Evolutionary conservation across 2,888 invertebrate species (phyloP).

Genomic region (Rhamphomyia laevipes): DNA sequence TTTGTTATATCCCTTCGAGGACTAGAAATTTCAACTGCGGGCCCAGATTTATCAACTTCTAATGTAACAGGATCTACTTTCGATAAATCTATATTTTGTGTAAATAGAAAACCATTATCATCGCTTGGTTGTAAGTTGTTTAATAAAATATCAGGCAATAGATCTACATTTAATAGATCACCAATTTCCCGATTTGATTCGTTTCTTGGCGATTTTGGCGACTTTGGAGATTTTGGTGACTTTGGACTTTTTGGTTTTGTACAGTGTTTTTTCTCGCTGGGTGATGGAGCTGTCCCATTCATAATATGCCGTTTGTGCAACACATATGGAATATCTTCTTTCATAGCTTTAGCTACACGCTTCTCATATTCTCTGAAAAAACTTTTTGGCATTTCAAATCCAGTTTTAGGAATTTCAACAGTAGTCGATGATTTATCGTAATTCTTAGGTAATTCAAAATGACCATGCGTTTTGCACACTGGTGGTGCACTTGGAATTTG

Average conservation of each 20-base stretch:
- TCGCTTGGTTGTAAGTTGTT: conserved; percentile 39
- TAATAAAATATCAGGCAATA: conserved; percentile 44
- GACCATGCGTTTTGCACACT: conserved; percentile 58
- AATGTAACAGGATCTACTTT: conserved; percentile 61
- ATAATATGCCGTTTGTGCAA: conserved; percentile 74
- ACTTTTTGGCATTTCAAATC: conserved; percentile 60
- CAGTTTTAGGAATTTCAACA: conserved; percentile 49
- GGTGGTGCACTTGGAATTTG: conserved; percentile 64
- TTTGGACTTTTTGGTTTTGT: conserved; percentile 52
- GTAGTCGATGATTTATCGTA: conserved; percentile 34
- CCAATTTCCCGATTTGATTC: conserved; percentile 19
- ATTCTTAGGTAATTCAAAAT: conserved; percentile 50
- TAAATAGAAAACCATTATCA: conserved; percentile 53
- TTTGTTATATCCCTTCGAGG: conserved; percentile 61
- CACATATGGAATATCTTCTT: conserved; percentile 73
- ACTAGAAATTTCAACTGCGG: conserved; percentile 49
- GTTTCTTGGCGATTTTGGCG: conserved; percentile 48
- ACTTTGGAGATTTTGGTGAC: conserved; percentile 51
- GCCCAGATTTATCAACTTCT: conserved; percentile 52
- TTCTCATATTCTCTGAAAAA: conserved; percentile 57
- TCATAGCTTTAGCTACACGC: conserved; percentile 37
- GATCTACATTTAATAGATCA: conserved; percentile 22
- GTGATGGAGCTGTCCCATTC: conserved; percentile 66
- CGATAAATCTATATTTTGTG: conserved; percentile 62
- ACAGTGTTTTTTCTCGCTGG: conserved; percentile 37